phyloP scores from a whole-genome alignment of 1,140 invertebrate genomes.

The Rhynchophorus ferrugineus region DNA sequence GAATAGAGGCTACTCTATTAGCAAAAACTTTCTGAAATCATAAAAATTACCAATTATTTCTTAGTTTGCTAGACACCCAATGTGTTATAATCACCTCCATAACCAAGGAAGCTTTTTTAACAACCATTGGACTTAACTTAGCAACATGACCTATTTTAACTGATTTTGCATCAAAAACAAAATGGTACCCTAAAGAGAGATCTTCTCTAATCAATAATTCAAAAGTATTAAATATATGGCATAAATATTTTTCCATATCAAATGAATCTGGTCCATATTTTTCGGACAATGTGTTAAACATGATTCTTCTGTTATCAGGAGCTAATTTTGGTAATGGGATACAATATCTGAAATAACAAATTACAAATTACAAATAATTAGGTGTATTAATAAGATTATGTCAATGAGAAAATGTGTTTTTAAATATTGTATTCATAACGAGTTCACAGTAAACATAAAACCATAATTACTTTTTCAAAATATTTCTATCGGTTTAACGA shows the following conservation, averaged over 20 bases:
- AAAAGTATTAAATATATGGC: conserved; percentile 20
- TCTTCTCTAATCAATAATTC: conserved; percentile 8
- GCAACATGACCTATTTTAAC: conserved; percentile 7
- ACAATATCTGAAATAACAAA: conserved; percentile 9
- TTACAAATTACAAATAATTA: background rate
- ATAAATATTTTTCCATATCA: conserved; percentile 8
- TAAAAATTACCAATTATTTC: background rate
- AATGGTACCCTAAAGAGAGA: conserved; percentile 5
- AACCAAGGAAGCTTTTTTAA: conserved; percentile 4
- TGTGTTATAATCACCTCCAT: conserved; percentile 3
- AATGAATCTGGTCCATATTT: conserved; percentile 37
- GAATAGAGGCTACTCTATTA: conserved; percentile 46
- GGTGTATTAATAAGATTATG: too few relatives aligned
- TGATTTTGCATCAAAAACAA: conserved; percentile 7
- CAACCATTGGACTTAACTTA: conserved; percentile 29
- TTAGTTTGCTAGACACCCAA: background rate
- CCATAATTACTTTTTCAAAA: too few relatives aligned
- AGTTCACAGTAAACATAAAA: too few relatives aligned
- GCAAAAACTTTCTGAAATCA: conserved; percentile 44
- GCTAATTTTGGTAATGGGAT: conserved; percentile 13
- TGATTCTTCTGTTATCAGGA: conserved; percentile 10
- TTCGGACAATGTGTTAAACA: conserved; percentile 9
- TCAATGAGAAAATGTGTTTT: too few relatives aligned
- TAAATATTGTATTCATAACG: too few relatives aligned
- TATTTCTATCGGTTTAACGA: too few relatives aligned